Evolutionary conservation across 2,888 invertebrate genomes (phyloP), one percentile per base, ranked within the genome.

Genomic region (Sinentomon sp.): DNA sequence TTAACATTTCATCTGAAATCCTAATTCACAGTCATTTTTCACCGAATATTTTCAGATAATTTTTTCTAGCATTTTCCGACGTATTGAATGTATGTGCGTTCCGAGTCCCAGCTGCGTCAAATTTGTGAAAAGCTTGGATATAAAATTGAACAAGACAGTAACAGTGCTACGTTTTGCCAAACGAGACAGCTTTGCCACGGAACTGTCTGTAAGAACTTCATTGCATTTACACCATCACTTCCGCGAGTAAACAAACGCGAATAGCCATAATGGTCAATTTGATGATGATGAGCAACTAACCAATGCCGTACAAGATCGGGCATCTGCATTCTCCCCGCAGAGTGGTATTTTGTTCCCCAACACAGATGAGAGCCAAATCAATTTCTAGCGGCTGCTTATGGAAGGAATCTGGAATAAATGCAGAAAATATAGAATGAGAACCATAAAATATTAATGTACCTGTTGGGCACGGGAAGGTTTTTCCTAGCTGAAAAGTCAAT

Each of bases 331-430:
- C 74, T 6, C 68, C 69, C 39, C 77, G 65, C 13, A 74, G 59
- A 14, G 75, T 72, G 35, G 83, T 85, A 55, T 89, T 89, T 43
- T 78, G 54, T 54, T 85, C 83, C 45, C 83, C 82, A 42, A 83
- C 72, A 53, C 85, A 87, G 23, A 82, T 80, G 38, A 80, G 62
- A 5, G 78, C 74, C 42, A 89, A 59, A 53, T 87, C 83, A 40
- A 87, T 71, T 55, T 85, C 83, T 26, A 76, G 64, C 23, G 72
- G 66, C 48, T 77, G 72, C 47, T 77, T 78, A 57, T 83, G 82
- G 61, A 83, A 78, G 41, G 75, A 70, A 55, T 73, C 82, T 83
- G 59, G 17, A 50, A 52, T 46, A 47, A 23, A 38, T 30, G 28
- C 23, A 26, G 29, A 17, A 30, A 20, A 24, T 21, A 33, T 28